These are phyloP conservation scores for Danio albolineatus DNA, from an alignment of 2,797 vertebrate species.

Conservation along the genomic window DNA sequence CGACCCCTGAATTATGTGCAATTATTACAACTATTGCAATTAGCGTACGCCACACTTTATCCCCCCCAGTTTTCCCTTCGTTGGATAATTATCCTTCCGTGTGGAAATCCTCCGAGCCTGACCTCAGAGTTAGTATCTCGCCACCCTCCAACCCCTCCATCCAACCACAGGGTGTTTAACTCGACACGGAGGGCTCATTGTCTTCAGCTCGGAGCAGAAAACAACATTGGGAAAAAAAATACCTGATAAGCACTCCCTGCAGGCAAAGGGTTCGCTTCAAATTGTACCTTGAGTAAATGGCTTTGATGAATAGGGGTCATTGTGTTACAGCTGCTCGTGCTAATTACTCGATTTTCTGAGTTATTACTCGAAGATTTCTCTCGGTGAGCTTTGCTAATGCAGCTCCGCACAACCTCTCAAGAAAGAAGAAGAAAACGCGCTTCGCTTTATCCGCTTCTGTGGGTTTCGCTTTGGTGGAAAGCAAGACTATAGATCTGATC, in stretches of 20 bases:
- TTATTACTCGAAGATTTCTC: constrained; percentile 63
- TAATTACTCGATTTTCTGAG: constrained; percentile 67
- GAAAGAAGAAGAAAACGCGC: constrained; percentile 42
- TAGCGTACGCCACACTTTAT: constrained; percentile 27
- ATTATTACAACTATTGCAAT: constrained; percentile 46
- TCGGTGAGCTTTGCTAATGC: constrained; percentile 59
- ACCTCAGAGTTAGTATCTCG: constrained; percentile 22
- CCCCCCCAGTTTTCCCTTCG: constrained; percentile 5
- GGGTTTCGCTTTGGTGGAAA: constrained; percentile 48
- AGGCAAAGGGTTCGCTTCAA: constrained; percentile 54
- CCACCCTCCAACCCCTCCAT: constrained; percentile 16
- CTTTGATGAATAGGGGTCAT: constrained; percentile 68
- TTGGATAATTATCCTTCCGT: constrained; percentile 44
- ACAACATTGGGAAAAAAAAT: constrained; percentile 15
- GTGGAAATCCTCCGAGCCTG: constrained; percentile 27
- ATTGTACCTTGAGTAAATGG: constrained; percentile 63
- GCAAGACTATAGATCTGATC: constrained; percentile 51
- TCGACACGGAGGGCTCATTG: constrained; percentile 12
- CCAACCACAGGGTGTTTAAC: constrained; percentile 25
- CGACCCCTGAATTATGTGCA: constrained; percentile 34
- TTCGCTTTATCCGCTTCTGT: constrained; percentile 50
- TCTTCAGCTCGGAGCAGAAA: constrained; percentile 12
- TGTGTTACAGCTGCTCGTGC: constrained; percentile 66
- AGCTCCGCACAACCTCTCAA: constrained; percentile 54
- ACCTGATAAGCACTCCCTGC: constrained; percentile 47